These are phyloP conservation scores for Subacronicta megacephala DNA, from an alignment of 2,888 invertebrate species.

Conservation along the genomic window DNA sequence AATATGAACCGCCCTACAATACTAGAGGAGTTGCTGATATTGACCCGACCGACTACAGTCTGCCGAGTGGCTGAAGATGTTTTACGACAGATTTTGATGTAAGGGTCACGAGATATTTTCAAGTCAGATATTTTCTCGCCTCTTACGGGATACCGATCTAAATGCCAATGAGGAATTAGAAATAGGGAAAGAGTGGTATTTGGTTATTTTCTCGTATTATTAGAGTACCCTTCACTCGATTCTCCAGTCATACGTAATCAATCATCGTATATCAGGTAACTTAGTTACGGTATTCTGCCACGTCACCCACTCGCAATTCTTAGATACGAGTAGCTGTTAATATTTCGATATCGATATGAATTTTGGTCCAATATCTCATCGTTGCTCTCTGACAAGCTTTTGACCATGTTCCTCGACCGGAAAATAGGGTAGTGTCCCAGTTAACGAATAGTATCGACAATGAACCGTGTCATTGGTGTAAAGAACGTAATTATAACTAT, in stretches of 20 bases:
- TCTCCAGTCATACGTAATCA: constrained; percentile 11
- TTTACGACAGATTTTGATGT: too few species aligned
- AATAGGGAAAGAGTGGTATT: too few species aligned
- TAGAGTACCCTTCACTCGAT: background rate
- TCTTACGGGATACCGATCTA: too few species aligned
- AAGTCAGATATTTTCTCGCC: too few species aligned
- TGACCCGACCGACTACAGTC: too few species aligned
- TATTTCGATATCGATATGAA: constrained; percentile 25
- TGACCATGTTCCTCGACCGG: background rate
- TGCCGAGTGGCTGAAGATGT: too few species aligned
- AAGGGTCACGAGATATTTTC: too few species aligned
- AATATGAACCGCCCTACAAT: too few species aligned
- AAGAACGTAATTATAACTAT: background rate
- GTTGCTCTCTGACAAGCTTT: constrained; percentile 2
- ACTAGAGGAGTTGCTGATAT: too few species aligned
- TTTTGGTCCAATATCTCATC: constrained; percentile 15
- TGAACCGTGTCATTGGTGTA: background rate
- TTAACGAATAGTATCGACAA: constrained; percentile 3
- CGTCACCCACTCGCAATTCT: constrained; percentile 18
- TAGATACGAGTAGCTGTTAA: constrained; percentile 23
- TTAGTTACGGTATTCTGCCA: constrained; percentile 15
- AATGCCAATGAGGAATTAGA: too few species aligned
- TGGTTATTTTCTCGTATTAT: too few species aligned
- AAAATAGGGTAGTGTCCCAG: constrained; percentile 23
- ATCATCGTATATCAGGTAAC: constrained; percentile 17